These are phyloP conservation scores for Drosophila lutescens DNA, from an alignment of 2,888 invertebrate species.

Conservation along the genomic window DNA sequence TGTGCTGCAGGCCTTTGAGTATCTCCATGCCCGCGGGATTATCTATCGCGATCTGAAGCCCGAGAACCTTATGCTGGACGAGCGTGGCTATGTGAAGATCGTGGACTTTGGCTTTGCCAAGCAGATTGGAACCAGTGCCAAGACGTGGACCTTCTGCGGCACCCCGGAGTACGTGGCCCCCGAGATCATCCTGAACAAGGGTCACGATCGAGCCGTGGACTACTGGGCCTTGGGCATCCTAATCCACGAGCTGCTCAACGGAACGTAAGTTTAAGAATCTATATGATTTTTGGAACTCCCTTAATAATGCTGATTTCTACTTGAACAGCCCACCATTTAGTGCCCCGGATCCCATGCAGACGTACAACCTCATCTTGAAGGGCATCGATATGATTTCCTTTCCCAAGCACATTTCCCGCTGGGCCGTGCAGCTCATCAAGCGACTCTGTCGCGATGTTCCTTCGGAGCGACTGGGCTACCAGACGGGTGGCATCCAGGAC, in stretches of 20 bases:
- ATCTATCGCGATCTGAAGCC: conserved; percentile 97
- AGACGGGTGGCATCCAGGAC: conserved; percentile 93
- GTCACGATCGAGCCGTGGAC: conserved; percentile 93
- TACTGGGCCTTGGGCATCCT: conserved; percentile 97
- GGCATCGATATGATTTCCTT: conserved; percentile 95
- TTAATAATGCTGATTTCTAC: not conserved
- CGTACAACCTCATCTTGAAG: conserved; percentile 95
- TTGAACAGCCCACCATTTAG: conserved; percentile 90
- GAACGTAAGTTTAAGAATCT: conserved; percentile 87
- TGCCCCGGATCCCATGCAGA: conserved; percentile 96
- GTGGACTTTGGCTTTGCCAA: conserved; percentile 98
- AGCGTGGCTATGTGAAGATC: conserved; percentile 94
- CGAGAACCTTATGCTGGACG: conserved; percentile 95
- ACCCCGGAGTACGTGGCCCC: conserved; percentile 96
- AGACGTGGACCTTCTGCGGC: conserved; percentile 98
- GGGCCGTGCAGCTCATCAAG: conserved; percentile 92
- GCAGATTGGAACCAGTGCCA: conserved; percentile 90
- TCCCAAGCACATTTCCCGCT: conserved; percentile 91
- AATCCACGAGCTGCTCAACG: conserved; percentile 93
- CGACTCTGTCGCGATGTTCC: conserved; percentile 94
- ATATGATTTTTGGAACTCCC: too few relatives aligned
- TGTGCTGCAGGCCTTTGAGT: conserved; percentile 96
- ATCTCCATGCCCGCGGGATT: conserved; percentile 93
- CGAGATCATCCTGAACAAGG: conserved; percentile 94
- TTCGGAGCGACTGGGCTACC: conserved; percentile 94